Evolutionary conservation across 1,140 invertebrate species (phyloP), one percentile per base, ranked within the genome.

Genomic region (Calephelis virginiensis): DNA sequence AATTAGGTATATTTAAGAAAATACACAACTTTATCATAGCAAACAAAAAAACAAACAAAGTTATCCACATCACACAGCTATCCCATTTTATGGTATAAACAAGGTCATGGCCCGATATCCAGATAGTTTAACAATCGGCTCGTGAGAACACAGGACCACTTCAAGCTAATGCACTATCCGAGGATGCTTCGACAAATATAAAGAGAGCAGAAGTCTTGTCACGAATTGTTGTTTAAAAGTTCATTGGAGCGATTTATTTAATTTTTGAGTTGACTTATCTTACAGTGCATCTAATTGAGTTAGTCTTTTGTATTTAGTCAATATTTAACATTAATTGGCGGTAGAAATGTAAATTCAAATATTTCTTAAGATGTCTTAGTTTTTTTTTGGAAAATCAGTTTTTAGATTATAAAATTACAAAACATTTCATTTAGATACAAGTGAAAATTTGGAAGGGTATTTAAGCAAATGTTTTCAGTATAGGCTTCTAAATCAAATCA

Each of bases 111-210:
- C 77, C 82, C 77, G 74, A 84, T 80, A 85, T 75, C 73, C 71
- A 68, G 78, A 82, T 87, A 85, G 85, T 84, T 86, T 75, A 82
- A 82, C 80, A 83, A 85, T 81, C 80, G 78, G 73, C 73, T 83
- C 81, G 85, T 89, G 84, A 86, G 85, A 89, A 89, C 80, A 77
- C 74, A 72, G 75, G 76, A 71, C 78, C 82, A 86, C 81, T 86
- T 88, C 80, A 88, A 79, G 74, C 68, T 83, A 82, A 86, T 86
- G 81, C 81, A 85, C 77, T 78, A 79, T 76, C 69, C 69, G 68
- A 61, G 67, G 66, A 66, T 72, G 76, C 75, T 72, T 68, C 28
- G 37, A 83, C 78, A 81, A 82, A 81, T 80, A 80, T 71, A 77
- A 75, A 79, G 73, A 64, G 73, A 77, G 71, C 67, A 74, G 66